Conservation (phyloP, 2,888 invertebrate species). For the Philopedon plagiatum region DNA sequence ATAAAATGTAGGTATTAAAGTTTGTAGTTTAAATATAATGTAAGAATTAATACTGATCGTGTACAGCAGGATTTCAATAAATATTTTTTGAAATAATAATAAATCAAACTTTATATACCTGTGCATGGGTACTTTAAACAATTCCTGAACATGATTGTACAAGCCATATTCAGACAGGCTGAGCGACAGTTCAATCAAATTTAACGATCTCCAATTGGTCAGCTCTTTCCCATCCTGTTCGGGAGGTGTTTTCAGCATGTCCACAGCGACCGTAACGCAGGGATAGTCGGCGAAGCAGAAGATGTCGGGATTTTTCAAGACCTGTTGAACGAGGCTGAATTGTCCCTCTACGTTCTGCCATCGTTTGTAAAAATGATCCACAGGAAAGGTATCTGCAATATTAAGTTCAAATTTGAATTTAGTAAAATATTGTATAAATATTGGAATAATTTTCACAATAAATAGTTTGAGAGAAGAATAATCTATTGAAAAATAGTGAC, state of each 20-base stretch:
- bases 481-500: too few relatives aligned
- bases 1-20: too few relatives aligned
- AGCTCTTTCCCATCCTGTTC: conserved; percentile 96
- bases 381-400: conserved; percentile 79
- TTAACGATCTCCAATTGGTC: conserved; percentile 93
- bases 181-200: conserved; percentile 90
- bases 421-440: too few relatives aligned
- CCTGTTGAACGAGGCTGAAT: conserved; percentile 88
- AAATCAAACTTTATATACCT: conserved; percentile 62
- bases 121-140: conserved; percentile 77
- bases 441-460: too few relatives aligned
- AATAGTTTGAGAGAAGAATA: too few relatives aligned
- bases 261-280: conserved; percentile 88
- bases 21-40: too few relatives aligned
- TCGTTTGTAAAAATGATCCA: conserved; percentile 87
- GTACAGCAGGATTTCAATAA: background rate
- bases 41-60: too few relatives aligned
- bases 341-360: conserved; percentile 97
- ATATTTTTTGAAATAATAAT: background rate
- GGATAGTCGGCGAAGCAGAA: conserved; percentile 96
- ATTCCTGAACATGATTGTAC: conserved; percentile 85
- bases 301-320: conserved; percentile 92
- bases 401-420: background rate
- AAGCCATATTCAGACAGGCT: conserved; percentile 90
- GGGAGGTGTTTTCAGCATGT: conserved; percentile 93